Conservation (phyloP, 2,113 vertebrate species). For the Nibea coibor region DNA sequence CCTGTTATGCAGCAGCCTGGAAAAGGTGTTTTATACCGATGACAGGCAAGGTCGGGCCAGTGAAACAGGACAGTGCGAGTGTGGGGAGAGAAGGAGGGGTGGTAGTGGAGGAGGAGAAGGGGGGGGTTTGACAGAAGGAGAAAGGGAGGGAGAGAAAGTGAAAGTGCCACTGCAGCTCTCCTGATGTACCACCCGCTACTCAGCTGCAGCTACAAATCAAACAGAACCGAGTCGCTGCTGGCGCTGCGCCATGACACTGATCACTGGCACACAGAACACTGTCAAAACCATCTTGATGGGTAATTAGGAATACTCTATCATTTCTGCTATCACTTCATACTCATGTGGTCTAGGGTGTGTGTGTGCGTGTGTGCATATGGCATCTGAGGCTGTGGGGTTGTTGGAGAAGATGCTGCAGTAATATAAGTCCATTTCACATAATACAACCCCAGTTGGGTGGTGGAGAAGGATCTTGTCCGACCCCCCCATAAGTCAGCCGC, state of each 20-base stretch:
- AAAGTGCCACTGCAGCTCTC: conserved; percentile 57
- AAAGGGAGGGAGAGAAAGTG: conserved; percentile 15
- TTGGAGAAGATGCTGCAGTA: conserved; percentile 28
- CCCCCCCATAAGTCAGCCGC: conserved; percentile 29
- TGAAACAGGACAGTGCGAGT: conserved; percentile 59
- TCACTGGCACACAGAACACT: conserved; percentile 75
- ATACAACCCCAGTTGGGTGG: conserved; percentile 27
- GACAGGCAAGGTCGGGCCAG: conserved; percentile 68
- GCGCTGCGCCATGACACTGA: conserved; percentile 73
- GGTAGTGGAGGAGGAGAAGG: not conserved
- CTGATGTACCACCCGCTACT: conserved; percentile 61
- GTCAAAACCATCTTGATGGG: conserved; percentile 80
- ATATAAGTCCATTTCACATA: conserved; percentile 38
- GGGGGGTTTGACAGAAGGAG: conserved; percentile 2
- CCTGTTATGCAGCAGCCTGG: conserved; percentile 53
- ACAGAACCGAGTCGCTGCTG: conserved; percentile 71
- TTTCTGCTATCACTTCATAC: conserved; percentile 69
- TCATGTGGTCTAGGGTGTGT: conserved; percentile 16
- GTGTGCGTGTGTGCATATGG: not conserved
- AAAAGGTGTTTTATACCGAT: conserved; percentile 71
- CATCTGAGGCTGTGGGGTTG: conserved; percentile 1
- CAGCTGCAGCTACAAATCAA: conserved; percentile 79
- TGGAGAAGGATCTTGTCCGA: conserved; percentile 38
- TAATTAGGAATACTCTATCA: conserved; percentile 81
- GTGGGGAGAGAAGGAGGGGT: not conserved